These are phyloP conservation scores for Bovichtus variegatus DNA, from an alignment of 2,797 vertebrate species.

Conservation along the genomic window DNA sequence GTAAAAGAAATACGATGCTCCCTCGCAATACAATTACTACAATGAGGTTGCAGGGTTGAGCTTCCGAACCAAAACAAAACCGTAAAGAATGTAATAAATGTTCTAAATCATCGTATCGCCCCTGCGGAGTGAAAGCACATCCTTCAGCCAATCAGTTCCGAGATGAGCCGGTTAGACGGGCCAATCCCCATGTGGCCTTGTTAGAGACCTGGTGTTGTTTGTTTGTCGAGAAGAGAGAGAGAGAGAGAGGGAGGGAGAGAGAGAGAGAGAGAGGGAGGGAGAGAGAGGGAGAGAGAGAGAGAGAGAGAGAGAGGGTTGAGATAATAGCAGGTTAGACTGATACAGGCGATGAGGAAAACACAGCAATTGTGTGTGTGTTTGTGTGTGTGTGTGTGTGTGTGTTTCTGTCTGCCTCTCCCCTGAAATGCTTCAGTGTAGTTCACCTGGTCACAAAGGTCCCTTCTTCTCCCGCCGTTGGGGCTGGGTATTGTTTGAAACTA, in stretches of 20 bases:
- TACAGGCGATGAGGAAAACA: constrained; percentile 35
- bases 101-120: constrained; percentile 30
- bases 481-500: neutral
- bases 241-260: neutral
- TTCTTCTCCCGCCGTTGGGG: neutral
- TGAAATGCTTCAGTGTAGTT: constrained; percentile 14
- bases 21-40: neutral
- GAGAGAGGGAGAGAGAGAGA: neutral
- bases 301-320: constrained; percentile 2
- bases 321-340: constrained; percentile 46
- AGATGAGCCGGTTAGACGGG: constrained; percentile 55
- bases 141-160: constrained; percentile 48
- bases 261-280: neutral
- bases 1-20: constrained; percentile 5
- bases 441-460: neutral
- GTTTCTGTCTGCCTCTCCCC: neutral
- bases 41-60: neutral
- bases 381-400: neutral
- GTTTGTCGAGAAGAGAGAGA: constrained; percentile 41
- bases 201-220: constrained; percentile 72
- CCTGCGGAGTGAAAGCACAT: constrained; percentile 28
- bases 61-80: neutral
- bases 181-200: constrained; percentile 69
- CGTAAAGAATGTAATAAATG: constrained; percentile 22
- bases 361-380: constrained; percentile 6